Evolutionary conservation across 2,113 vertebrate genomes (phyloP), one percentile per base, ranked within the genome.

Genomic region (Misgurnus anguillicaudatus): DNA sequence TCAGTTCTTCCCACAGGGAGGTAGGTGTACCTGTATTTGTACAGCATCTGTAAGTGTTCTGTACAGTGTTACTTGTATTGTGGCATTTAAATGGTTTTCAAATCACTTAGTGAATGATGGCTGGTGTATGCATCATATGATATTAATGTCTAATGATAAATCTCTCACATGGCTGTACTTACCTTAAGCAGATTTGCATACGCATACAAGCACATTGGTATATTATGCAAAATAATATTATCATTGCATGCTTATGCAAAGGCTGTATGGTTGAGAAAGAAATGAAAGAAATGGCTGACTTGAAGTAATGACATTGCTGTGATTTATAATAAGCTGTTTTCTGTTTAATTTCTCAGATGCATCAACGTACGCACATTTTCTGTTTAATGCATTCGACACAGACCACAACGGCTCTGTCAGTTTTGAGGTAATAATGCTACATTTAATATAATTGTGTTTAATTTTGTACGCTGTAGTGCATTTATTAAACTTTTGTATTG

Each of bases 1-100:
- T 3, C 97, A 99, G 90, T 99, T 98, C 90, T 99, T 99, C 87
- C 97, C 97, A 55, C 97, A 99, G 90, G 97, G 97, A 95, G 97
- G 97, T 98, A 83, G 88, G 96, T 92, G 81, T 74, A 55, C 65
- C 38, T 78, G 11, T 19, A 60, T 4, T 42, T 4, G 24, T 19
- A 67, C 64, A 39, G 75, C 48, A 11, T 60, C 41, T 45, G 60
- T 9, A n/a, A 11, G 17, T 19, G 6, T 60, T 75, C 2, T 38
- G 55, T 58, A 21, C 7, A 57, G 0, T 19, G 13, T 17, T 39
- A 41, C 24, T 5, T 51, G 11, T 51, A 51, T 13, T n/a, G n/a
- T n/a, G n/a, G 16, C 16, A 45, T 45, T 45, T 45, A 9, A 57
- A 57, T 57, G 53, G 7, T 9, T n/a, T 57, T 57, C 17, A 57